Percentiles rank a stretch among this genome's conserved stretches.
phyloP scores from a whole-genome alignment of 2,113 vertebrate genomes.

The Bos indicus region DNA sequence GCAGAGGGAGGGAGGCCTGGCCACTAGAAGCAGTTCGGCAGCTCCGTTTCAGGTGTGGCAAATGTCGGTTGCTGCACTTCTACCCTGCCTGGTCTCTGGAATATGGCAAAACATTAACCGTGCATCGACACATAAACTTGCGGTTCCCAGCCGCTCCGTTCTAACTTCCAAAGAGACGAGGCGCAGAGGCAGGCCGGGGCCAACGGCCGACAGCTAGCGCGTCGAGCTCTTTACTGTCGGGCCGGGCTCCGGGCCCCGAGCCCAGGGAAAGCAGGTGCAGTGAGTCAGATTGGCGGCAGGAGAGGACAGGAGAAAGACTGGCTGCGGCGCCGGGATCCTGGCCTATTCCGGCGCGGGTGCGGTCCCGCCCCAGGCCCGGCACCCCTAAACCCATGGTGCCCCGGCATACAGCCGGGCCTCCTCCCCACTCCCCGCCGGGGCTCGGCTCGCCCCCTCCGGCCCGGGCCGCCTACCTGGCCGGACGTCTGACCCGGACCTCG shows the following conservation, averaged over 20 bases:
- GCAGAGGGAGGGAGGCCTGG: neutral
- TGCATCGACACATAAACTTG: neutral
- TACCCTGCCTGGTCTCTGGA: neutral
- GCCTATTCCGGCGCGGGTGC: neutral
- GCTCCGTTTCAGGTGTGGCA: neutral
- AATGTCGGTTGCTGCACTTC: neutral
- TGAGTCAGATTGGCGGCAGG: neutral
- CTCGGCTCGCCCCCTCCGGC: neutral
- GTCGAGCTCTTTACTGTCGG: neutral
- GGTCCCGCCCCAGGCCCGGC: neutral
- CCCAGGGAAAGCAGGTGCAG: neutral
- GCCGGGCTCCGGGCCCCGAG: neutral
- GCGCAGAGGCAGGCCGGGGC: neutral
- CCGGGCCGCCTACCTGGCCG: conserved; percentile 31
- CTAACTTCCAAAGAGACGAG: neutral
- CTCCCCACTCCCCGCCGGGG: neutral
- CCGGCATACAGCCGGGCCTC: neutral
- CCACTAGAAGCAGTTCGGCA: neutral
- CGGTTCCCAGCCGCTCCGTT: neutral
- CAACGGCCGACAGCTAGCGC: neutral
- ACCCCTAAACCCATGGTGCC: neutral
- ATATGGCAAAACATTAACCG: neutral
- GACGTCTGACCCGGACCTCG: neutral
- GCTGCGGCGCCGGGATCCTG: too few species aligned
- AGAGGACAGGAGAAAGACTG: too few species aligned